phyloP scores from a whole-genome alignment of 1,140 invertebrate species.

The Mactra quadrangularis region DNA sequence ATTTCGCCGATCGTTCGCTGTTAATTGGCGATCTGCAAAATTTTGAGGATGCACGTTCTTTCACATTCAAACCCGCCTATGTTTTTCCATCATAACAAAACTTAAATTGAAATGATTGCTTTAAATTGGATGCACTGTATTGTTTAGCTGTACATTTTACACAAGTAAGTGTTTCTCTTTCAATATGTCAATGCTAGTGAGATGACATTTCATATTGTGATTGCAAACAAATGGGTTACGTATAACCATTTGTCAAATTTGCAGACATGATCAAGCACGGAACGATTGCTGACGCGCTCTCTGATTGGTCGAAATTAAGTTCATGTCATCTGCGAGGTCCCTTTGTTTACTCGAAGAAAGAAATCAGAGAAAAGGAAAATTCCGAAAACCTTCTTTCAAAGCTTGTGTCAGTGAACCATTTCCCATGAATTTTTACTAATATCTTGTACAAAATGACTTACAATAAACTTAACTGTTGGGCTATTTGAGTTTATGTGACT shows the following conservation, averaged over 20 bases:
- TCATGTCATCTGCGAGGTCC: conserved; percentile 36
- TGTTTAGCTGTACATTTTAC: background rate
- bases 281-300: conserved; percentile 63
- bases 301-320: conserved; percentile 67
- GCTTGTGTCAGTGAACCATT: background rate
- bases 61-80: conserved; percentile 46
- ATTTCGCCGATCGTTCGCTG: conserved; percentile 17
- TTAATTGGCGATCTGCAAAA: conserved; percentile 42
- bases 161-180: background rate
- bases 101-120: too few relatives aligned
- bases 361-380: background rate
- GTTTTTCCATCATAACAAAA: background rate
- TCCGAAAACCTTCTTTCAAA: background rate
- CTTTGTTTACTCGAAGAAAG: conserved; percentile 57
- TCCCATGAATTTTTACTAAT: background rate
- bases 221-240: background rate
- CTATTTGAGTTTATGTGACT: background rate
- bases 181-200: too few relatives aligned
- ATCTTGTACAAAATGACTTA: background rate
- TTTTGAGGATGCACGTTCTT: conserved; percentile 52
- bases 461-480: too few relatives aligned
- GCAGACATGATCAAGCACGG: conserved; percentile 72
- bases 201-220: too few relatives aligned
- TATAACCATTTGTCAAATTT: conserved; percentile 31
- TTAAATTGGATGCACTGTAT: background rate